Evolutionary conservation across 2,888 invertebrate species (phyloP), one percentile per base, ranked within the genome.

Genomic region (Anarsia innoxiella): DNA sequence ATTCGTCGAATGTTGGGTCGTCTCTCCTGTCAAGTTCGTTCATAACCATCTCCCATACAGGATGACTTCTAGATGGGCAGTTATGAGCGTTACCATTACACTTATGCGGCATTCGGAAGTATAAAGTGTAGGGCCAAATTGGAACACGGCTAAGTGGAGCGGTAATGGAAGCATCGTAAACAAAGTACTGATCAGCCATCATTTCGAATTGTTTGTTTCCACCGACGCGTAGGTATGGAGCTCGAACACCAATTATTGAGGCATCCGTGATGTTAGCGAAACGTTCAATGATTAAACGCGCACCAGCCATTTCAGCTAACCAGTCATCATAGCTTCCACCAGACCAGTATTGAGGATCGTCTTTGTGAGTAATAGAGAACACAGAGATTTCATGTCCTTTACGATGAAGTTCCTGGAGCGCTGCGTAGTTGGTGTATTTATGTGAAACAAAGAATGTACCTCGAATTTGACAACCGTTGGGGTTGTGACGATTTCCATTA

Each of bases 31-130:
- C 96, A 53, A 96, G 80, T 71, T 96, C 96, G 68, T 96, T 96
- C 94, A 96, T 95, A 35, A 96, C 96, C 91, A 96, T 96, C 82
- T 96, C 96, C 96, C 96, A 96, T 27, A 96, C 94, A 14, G 96
- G 95, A 62, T 96, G 96, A 59, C 93, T 93, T 66, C 92, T 86
- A 31, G 93, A 93, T 12, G 96, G 96, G 62, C 96, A 96, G 72
- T 96, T 96, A 67, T 95, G 95, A 10, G 95, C 95, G 68, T 96
- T 96, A 46, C 95, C 95, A 72, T 95, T 95, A 72, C 96, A 96
- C 72, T 94, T 95, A 85, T 97, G 96, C 1, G 96, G 95, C 94
- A 97, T 95, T 45, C 95, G 90, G 91, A 95, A 97, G 86, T 97
- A 97, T 13, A 98, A 85, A 2, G 97, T 97, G 86, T 97, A 98